A percentile compares a stretch with the other conserved stretches of the same genome.
Conservation (phyloP, 2,797 vertebrate species). For the Babyrousa celebensis region DNA sequence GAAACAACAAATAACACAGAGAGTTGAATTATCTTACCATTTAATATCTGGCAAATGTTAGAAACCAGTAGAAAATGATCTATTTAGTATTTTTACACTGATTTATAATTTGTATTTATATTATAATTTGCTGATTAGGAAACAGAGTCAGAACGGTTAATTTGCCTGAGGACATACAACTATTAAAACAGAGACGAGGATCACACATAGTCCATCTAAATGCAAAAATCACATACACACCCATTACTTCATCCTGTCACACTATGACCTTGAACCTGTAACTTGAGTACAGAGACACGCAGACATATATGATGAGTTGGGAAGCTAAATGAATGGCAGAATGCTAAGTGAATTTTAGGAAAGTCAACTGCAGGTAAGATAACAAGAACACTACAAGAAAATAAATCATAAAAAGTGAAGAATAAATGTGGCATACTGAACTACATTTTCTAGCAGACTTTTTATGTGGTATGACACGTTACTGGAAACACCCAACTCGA, state of each 20-base stretch:
- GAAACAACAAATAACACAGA: neutral
- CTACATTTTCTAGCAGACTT: neutral
- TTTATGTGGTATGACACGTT: neutral
- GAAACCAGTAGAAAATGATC: neutral
- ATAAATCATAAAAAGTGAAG: neutral
- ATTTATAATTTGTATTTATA: neutral
- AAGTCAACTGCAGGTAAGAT: neutral
- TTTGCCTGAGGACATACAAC: neutral
- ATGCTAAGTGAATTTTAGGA: neutral
- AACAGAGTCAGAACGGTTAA: slow-evolving; percentile 13
- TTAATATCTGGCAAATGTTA: slow-evolving; percentile 12
- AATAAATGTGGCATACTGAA: neutral
- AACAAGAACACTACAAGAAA: neutral
- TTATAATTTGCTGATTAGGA: neutral
- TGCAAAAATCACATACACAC: neutral
- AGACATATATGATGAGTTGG: neutral
- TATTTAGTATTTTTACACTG: neutral
- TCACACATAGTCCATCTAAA: neutral
- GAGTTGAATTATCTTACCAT: neutral
- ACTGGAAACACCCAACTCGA: neutral
- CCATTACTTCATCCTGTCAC: neutral
- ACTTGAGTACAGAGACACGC: neutral
- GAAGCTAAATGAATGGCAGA: neutral
- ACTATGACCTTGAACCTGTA: neutral
- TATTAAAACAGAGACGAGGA: neutral